Conservation (phyloP, 2,888 invertebrate genomes). For the Eristalis pertinax region DNA sequence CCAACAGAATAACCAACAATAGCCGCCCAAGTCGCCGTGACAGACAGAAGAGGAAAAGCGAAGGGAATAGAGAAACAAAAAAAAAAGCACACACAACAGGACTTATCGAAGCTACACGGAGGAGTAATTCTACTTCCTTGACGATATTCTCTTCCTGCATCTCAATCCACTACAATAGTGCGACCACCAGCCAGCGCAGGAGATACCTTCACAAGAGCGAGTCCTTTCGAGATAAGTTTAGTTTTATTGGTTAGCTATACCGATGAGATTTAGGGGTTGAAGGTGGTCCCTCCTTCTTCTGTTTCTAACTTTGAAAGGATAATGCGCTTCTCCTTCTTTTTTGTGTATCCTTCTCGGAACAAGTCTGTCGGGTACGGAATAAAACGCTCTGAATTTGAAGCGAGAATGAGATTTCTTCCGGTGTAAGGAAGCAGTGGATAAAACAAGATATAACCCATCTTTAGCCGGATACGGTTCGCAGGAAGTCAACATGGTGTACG, state of each 20-base stretch:
- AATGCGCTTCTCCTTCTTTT: slow-evolving; percentile 4
- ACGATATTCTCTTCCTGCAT: not conserved
- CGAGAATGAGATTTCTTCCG: slow-evolving; percentile 26
- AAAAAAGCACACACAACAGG: not conserved
- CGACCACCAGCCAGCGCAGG: slow-evolving; percentile 1
- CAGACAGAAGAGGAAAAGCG: slow-evolving; percentile 8
- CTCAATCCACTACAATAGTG: slow-evolving; percentile 32
- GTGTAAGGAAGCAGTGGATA: slow-evolving; percentile 5
- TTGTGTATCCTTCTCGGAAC: not conserved
- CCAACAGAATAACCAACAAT: slow-evolving; percentile 29
- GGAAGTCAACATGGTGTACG: slow-evolving; percentile 27
- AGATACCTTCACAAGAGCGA: slow-evolving; percentile 26
- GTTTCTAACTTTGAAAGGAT: slow-evolving; percentile 24
- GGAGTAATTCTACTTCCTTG: slow-evolving; percentile 51
- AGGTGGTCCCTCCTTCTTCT: slow-evolving; percentile 7
- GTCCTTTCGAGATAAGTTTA: slow-evolving; percentile 56
- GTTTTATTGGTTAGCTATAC: slow-evolving; percentile 59
- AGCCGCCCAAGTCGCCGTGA: not conserved
- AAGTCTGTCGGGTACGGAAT: slow-evolving; percentile 8
- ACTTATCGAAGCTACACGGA: slow-evolving; percentile 9
- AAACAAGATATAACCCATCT: slow-evolving; percentile 25
- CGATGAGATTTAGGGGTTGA: slow-evolving; percentile 45
- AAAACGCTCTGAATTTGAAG: slow-evolving; percentile 30
- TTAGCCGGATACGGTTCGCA: slow-evolving; percentile 10
- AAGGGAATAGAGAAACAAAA: not conserved